phyloP scores from a whole-genome alignment of 92 coral and sea anemone genomes.

The Parazoanthus darwini region DNA sequence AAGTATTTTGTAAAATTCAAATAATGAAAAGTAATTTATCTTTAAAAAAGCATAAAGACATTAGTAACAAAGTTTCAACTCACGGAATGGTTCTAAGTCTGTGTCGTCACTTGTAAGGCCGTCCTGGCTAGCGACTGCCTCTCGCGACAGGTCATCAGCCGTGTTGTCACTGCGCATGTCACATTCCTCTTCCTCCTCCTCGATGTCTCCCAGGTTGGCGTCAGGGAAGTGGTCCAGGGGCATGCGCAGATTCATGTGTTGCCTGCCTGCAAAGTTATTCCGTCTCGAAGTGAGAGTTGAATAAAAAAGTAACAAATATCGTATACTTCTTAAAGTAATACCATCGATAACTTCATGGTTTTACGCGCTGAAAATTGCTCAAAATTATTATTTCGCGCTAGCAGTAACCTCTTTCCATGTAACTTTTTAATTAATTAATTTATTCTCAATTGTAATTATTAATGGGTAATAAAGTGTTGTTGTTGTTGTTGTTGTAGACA shows the following conservation, averaged over 20 bases:
- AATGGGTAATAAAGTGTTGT: too few species aligned
- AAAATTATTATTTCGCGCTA: too few species aligned
- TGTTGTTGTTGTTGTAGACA: too few species aligned
- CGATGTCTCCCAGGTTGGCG: constrained; percentile 79
- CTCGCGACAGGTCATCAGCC: constrained; percentile 53
- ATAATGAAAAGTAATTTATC: too few species aligned
- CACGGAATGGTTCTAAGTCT: constrained; percentile 72
- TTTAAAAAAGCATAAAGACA: too few species aligned
- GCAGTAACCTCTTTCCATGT: too few species aligned
- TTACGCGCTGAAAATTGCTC: too few species aligned
- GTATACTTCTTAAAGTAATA: background rate
- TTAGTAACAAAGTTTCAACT: constrained; percentile 42
- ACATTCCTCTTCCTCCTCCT: constrained; percentile 60
- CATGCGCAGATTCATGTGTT: constrained; percentile 85
- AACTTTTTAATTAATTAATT: too few species aligned
- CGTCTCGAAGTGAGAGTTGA: background rate
- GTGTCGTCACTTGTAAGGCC: constrained; percentile 75
- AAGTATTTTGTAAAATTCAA: too few species aligned
- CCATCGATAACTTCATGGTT: background rate
- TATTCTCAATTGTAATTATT: too few species aligned
- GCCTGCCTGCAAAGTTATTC: constrained; percentile 66
- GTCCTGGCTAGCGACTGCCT: constrained; percentile 56
- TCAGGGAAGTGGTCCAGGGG: constrained; percentile 91
- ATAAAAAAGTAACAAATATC: background rate
- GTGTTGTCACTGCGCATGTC: constrained; percentile 43